Conservation (phyloP, 2,888 invertebrate genomes). For the Drosophila atroscutellata region DNA sequence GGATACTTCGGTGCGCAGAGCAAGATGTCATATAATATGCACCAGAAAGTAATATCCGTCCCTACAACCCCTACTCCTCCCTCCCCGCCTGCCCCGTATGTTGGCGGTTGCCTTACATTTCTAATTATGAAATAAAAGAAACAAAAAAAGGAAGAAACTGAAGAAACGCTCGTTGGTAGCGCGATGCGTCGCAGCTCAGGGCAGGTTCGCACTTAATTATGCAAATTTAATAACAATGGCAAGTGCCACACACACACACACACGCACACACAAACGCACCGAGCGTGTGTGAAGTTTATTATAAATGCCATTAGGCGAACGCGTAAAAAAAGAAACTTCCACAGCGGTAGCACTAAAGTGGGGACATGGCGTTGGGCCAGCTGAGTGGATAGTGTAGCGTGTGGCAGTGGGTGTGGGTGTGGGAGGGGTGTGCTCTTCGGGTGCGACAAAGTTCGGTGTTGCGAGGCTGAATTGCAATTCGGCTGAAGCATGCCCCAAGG, state of each 20-base stretch:
- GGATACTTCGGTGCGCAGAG: not conserved
- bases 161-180: constrained; percentile 27
- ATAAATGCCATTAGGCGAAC: constrained; percentile 65
- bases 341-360: not conserved
- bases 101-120: constrained; percentile 38
- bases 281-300: constrained; percentile 48
- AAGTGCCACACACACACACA: constrained; percentile 44
- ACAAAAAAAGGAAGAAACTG: constrained; percentile 14
- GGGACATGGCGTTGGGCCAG: not conserved
- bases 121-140: constrained; percentile 52
- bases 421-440: not conserved
- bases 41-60: constrained; percentile 16
- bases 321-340: constrained; percentile 25
- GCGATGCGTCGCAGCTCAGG: constrained; percentile 35
- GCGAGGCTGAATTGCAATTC: constrained; percentile 58
- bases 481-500: constrained; percentile 72
- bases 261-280: not conserved
- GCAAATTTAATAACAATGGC: constrained; percentile 74
- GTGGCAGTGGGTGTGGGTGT: not conserved
- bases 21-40: constrained; percentile 26
- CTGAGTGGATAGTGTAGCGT: constrained; percentile 12
- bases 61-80: not conserved
- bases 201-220: constrained; percentile 72
- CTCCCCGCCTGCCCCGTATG: too few species aligned
- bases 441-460: constrained; percentile 14